These are phyloP conservation scores for Argentina silus DNA, from an alignment of 2,797 vertebrate genomes.

Conservation along the genomic window DNA sequence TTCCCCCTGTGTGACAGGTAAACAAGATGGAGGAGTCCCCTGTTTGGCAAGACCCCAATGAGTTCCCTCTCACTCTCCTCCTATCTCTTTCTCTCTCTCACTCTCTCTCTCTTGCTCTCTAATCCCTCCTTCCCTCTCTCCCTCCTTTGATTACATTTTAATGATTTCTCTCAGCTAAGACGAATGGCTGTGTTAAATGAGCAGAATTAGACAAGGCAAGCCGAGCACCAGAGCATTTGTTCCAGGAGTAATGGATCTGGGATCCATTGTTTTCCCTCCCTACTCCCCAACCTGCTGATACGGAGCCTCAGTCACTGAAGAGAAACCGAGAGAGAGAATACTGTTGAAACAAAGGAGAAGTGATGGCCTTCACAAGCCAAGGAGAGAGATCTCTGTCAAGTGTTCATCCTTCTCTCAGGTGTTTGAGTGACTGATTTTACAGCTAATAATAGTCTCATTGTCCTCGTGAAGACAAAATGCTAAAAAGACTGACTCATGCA, in stretches of 20 bases:
- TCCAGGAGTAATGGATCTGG: slow-evolving; percentile 77
- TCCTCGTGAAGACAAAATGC: background rate
- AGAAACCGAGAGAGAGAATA: slow-evolving; percentile 4
- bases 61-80: background rate
- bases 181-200: slow-evolving; percentile 82
- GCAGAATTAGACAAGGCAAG: slow-evolving; percentile 80
- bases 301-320: slow-evolving; percentile 38
- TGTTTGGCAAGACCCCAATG: slow-evolving; percentile 21
- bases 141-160: slow-evolving; percentile 83
- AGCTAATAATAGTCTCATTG: background rate
- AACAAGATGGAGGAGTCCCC: slow-evolving; percentile 61
- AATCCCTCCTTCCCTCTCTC: background rate
- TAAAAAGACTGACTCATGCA: background rate
- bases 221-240: slow-evolving; percentile 74
- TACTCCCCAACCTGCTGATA: slow-evolving; percentile 48
- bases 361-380: background rate
- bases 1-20: slow-evolving; percentile 61
- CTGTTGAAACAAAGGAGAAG: background rate
- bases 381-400: slow-evolving; percentile 13
- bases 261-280: slow-evolving; percentile 72
- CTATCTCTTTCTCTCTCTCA: background rate
- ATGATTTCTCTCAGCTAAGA: slow-evolving; percentile 83
- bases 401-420: background rate
- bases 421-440: background rate
- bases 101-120: slow-evolving; percentile 1